Evolutionary conservation across 2,888 invertebrate genomes (phyloP), one percentile per base, ranked within the genome.

Genomic region (Antitype chi): DNA sequence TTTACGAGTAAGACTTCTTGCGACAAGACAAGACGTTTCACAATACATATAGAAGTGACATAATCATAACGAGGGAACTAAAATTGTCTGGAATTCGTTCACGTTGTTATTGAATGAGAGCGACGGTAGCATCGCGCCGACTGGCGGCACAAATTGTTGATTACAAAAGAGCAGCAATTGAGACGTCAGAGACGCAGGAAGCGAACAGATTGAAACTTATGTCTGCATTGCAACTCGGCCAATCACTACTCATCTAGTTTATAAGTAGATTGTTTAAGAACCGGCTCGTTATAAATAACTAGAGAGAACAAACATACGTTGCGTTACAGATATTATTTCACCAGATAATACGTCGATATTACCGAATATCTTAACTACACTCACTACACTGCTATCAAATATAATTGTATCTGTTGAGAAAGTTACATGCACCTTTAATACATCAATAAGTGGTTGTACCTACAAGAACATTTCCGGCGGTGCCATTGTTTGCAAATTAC

Each of bases 111-210:
- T 94, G 95, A 94, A 94, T 94, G 93, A 93, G 92, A 91, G 86
- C 90, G 89, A 88, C 87, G 92, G 95, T 92, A 92, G 94, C 92
- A 90, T 92, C 91, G 92, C 92, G 91, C 89, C 88, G 93, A 93
- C 92, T 94, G 93, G 92, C 93, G 93, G 93, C 94, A 95, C 95
- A 95, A 94, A 95, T 95, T 94, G 95, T 93, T 95, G 95, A 95
- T 96, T 95, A 96, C 95, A 96, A 96, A 96, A 96, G 96, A 96
- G 95, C 95, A 95, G 93, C 96, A 95, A 96, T 96, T 96, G 96
- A 96, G 94, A 94, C 93, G 95, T 95, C 94, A 94, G 92, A 90
- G 91, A 82, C 92, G 93, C 95, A 96, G 96, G 96, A 96, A 95
- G 91, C 90, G 91, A 85, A 87, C 92, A 93, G 93, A 96, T 96